Conservation (phyloP, 1,140 invertebrate genomes). For the Patella vulgata region DNA sequence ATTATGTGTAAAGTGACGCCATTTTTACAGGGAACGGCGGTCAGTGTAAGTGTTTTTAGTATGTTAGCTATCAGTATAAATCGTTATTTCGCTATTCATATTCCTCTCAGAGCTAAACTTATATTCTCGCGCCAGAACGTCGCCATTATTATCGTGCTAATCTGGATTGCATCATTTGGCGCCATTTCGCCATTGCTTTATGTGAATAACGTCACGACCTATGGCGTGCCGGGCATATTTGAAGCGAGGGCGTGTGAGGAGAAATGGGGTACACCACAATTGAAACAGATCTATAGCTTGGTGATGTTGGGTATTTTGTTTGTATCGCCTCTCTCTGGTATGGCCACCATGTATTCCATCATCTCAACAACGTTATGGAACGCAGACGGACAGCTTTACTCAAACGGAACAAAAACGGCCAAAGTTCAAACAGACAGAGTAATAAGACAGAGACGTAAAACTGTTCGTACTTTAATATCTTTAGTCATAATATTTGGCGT, state of each 20-base stretch:
- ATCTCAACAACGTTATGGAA: conserved; percentile 85
- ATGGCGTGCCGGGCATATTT: conserved; percentile 28
- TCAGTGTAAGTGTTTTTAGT: conserved; percentile 58
- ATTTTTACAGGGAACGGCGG: conserved; percentile 54
- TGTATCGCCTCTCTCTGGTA: conserved; percentile 79
- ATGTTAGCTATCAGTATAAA: conserved; percentile 61
- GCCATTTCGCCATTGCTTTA: conserved; percentile 37
- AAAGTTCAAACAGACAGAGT: conserved; percentile 31
- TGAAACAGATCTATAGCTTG: conserved; percentile 70
- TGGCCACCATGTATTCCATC: conserved; percentile 84
- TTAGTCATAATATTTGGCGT: conserved; percentile 49
- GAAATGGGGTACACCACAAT: conserved; percentile 20
- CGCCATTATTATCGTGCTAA: conserved; percentile 31
- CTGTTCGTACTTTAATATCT: conserved; percentile 47
- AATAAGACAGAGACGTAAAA: conserved; percentile 43
- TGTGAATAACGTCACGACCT: conserved; percentile 37
- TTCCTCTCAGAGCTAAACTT: conserved; percentile 45
- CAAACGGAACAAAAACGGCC: background rate
- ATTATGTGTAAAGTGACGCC: conserved; percentile 71
- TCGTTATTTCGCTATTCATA: conserved; percentile 52
- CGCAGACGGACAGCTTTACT: conserved; percentile 71
- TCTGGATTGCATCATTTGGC: conserved; percentile 39
- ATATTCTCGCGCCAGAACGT: conserved; percentile 41
- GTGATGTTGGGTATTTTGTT: conserved; percentile 79
- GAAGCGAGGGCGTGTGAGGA: conserved; percentile 37